Conservation (phyloP, 2,113 vertebrate genomes). For the Elgaria multicarinata region DNA sequence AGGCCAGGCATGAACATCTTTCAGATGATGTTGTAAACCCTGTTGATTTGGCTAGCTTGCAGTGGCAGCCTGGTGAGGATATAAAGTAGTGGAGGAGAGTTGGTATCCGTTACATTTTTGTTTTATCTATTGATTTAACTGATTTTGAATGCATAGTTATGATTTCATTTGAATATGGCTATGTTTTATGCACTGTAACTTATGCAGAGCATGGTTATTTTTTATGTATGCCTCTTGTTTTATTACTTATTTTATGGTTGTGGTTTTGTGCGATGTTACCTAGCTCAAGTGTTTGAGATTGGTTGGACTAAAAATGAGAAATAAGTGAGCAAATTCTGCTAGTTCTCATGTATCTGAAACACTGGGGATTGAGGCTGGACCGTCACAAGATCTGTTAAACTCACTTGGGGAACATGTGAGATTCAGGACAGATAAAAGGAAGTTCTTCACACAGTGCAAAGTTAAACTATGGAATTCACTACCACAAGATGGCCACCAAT, state of each 20-base stretch:
- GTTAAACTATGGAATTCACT: no score
- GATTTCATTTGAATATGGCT: not conserved
- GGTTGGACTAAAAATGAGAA: not conserved
- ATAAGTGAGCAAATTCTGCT: not conserved
- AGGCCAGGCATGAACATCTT: slow-evolving; percentile 8
- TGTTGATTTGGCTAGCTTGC: not conserved
- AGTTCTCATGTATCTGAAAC: not conserved
- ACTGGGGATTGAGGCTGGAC: not conserved
- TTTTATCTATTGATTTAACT: not conserved
- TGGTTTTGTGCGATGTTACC: not conserved
- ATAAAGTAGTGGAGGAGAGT: not conserved
- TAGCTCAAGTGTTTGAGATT: not conserved
- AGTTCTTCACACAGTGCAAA: no score
- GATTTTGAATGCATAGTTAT: not conserved
- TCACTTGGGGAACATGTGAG: no score
- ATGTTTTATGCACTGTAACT: not conserved
- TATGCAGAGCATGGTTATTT: not conserved
- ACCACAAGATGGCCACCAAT: no score
- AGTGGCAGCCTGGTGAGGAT: not conserved
- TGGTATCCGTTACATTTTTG: not conserved
- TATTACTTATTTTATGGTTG: not conserved
- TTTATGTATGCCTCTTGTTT: not conserved
- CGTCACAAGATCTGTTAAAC: not conserved
- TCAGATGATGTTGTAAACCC: not conserved
- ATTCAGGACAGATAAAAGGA: no score